These are phyloP conservation scores for Champsocephalus gunnari DNA, from an alignment of 2,797 vertebrate species.

Conservation along the genomic window DNA sequence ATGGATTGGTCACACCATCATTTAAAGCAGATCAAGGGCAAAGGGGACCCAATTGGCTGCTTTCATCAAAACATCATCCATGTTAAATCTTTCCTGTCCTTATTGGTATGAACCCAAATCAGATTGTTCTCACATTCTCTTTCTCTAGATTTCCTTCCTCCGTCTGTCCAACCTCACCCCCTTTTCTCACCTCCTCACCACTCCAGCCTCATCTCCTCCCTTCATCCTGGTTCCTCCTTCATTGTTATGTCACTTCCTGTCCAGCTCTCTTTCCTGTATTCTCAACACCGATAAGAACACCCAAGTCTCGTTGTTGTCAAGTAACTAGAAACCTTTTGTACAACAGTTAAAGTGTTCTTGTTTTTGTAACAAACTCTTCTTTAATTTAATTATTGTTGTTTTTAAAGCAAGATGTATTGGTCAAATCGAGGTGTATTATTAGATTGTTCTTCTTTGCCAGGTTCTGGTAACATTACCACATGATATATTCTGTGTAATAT, in stretches of 20 bases:
- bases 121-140: conserved; percentile 37
- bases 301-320: conserved; percentile 4
- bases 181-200: conserved; percentile 25
- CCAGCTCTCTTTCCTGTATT: conserved; percentile 54
- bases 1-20: not conserved
- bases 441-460: no score
- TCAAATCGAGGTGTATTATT: no score
- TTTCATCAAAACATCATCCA: conserved; percentile 3
- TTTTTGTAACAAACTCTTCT: no score
- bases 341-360: no score
- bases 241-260: conserved; percentile 69
- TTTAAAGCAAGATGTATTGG: no score
- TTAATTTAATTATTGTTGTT: no score
- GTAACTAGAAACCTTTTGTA: not conserved
- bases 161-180: conserved; percentile 27
- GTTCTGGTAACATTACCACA: no score
- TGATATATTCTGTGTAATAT: no score
- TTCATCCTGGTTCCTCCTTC: conserved; percentile 35
- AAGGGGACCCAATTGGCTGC: not conserved
- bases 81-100: conserved; percentile 26
- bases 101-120: conserved; percentile 37
- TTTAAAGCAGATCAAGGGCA: not conserved
- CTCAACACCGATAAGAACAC: conserved; percentile 20
- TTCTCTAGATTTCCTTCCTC: conserved; percentile 72
- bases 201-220: conserved; percentile 12